These are phyloP conservation scores for Phymorhynchus buccinoides DNA, from an alignment of 1,140 invertebrate species.

Conservation along the genomic window DNA sequence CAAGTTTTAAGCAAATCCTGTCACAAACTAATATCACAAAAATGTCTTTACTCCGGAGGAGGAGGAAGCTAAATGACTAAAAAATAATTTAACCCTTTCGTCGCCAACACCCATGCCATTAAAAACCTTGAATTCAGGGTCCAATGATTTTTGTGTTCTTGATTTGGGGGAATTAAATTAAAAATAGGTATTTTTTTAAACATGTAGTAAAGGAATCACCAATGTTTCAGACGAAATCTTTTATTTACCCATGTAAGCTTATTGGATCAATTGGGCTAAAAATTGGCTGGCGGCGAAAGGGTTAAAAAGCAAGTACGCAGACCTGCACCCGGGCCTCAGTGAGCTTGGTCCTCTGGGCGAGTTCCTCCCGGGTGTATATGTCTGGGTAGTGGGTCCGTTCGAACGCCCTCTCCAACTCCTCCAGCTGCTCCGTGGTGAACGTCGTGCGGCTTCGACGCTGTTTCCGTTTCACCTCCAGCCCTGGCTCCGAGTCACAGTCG, in stretches of 20 bases:
- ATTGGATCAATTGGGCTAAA: too few relatives aligned
- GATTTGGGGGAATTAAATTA: too few relatives aligned
- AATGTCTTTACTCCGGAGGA: neutral
- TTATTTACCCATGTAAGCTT: too few relatives aligned
- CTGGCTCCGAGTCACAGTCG: conserved; percentile 67
- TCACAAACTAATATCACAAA: neutral
- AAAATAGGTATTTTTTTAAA: conserved; percentile 81
- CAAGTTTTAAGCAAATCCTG: too few relatives aligned
- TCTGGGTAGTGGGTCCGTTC: conserved; percentile 97
- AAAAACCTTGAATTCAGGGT: too few relatives aligned
- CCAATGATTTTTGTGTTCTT: too few relatives aligned
- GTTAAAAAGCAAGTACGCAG: too few relatives aligned
- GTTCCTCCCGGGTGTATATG: conserved; percentile 95
- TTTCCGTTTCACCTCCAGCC: conserved; percentile 67
- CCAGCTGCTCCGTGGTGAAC: conserved; percentile 95
- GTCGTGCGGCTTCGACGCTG: conserved; percentile 92
- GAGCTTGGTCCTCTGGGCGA: conserved; percentile 91
- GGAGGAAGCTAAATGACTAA: neutral
- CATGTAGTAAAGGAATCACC: too few relatives aligned
- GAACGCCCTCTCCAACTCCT: conserved; percentile 95
- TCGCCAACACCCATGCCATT: too few relatives aligned
- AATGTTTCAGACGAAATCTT: too few relatives aligned
- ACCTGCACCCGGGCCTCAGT: conserved; percentile 93
- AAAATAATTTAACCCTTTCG: neutral
- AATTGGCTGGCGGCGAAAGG: too few relatives aligned